Evolutionary conservation across 2,888 invertebrate species (phyloP), one percentile per base, ranked within the genome.

Genomic region (Hydropsyche betteni): DNA sequence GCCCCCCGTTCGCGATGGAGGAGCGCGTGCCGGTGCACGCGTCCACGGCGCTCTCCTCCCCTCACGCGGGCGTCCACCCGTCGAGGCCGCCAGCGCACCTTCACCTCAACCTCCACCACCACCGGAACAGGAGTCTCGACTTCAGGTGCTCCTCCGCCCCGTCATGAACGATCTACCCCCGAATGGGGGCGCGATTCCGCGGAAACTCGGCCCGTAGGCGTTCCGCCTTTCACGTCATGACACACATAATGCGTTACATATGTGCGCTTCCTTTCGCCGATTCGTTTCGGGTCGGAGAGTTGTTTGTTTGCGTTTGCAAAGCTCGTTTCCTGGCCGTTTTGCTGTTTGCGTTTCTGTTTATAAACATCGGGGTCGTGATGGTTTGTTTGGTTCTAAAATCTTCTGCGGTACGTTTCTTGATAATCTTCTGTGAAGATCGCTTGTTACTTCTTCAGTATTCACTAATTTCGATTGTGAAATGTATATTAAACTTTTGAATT

Each of bases 71-170:
- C 24, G 24, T 24, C 24, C 24, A 24, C 80, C 78, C 77, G 84
- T 36, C 53, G 76, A 33, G 75, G 75, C 55, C 33, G 71, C 10
- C 78, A 74, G 14, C 78, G 34, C 76, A 76, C 55, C 33, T 75
- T 8, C 78, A 75, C 12, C 86, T 86, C 81, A 87, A 58, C 44
- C 55, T 34, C 74, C 95, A 96, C 86, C 95, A 96, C 86, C 95
- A 95, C 86, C 91, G 95, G 84, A 95, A 96, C 86, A 91, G 95
- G 83, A 95, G 95, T 84, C 89, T 95, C 84, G 95, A 95, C 86
- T 95, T 95, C 86, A 93, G 94, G 95, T 95, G 16, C 69, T 51
- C 33, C 64, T 64, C n/a, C 61, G n/a, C 51, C 52, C 16, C 36
- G 12, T n/a, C n/a, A n/a, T n/a, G n/a, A n/a, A n/a, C n/a, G n/a